Percentiles rank a stretch among this genome's conserved stretches.
Evolutionary conservation across 2,797 vertebrate species (phyloP).

Genomic region (Bryconaethiops microstoma): DNA sequence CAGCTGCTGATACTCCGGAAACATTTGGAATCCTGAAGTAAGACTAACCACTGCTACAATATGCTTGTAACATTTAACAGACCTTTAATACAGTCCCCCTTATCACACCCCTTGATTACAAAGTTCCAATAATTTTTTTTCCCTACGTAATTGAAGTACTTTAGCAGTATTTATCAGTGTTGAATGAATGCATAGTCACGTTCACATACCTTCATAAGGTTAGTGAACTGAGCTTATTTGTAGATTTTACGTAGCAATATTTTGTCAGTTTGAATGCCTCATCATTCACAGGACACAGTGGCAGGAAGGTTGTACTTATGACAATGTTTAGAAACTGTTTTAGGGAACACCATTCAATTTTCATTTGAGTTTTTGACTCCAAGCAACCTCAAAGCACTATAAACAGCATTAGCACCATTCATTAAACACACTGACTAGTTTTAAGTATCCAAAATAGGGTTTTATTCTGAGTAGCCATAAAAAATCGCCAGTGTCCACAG

Average conservation of each 20-base stretch:
- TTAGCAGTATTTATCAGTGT: too few species aligned
- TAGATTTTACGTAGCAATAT: too few species aligned
- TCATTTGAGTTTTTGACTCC: too few species aligned
- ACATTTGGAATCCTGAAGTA: neutral
- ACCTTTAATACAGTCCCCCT: neutral
- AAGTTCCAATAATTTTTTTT: too few species aligned
- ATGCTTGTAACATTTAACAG: neutral
- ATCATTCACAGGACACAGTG: neutral
- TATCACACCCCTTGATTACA: neutral
- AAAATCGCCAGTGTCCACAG: neutral
- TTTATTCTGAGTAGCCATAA: neutral
- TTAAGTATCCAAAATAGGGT: slow-evolving; percentile 3
- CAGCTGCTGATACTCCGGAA: neutral
- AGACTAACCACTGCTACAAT: neutral
- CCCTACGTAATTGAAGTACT: too few species aligned
- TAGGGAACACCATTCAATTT: too few species aligned
- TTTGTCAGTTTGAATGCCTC: neutral
- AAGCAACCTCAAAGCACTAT: neutral
- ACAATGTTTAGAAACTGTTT: neutral
- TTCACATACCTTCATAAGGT: too few species aligned
- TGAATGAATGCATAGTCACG: too few species aligned
- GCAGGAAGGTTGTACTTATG: too few species aligned
- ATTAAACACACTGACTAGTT: neutral
- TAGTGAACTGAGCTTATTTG: too few species aligned
- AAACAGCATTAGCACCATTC: neutral